Evolutionary conservation across 2,888 invertebrate species (phyloP), one percentile per base, ranked within the genome.

Genomic region (Cataglyphis altisquamis): DNA sequence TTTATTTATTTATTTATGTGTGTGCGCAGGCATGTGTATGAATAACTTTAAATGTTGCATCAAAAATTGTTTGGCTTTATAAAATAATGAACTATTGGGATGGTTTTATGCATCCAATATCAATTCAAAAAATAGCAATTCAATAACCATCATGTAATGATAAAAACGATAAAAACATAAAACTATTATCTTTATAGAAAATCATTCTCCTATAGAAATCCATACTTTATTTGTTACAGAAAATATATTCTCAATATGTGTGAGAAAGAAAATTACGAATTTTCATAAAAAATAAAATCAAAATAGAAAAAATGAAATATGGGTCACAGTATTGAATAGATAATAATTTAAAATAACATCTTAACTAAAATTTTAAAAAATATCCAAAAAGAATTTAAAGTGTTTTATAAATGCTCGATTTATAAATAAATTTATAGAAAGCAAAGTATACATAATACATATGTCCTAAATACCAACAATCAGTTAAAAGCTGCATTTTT

Each of bases 271-370:
- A 74, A 62, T 62, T 74, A 29, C 10, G 36, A 57, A 36, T 5
- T 6, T 72, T 72, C 32, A n/a, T 18, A 1, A 39, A 12, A 0
- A 57, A 10, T 39, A n/a, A 57, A 12, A 57, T 39, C 21, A 18
- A 73, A 60, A 29, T 29, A n/a, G 8, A 8, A 32, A 41, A 72
- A 57, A 18, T 48, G 5, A 29, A 29, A 29, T 29, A 12, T 62
- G 18, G 2, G 32, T 29, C 29, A 60, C 5, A 25, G 5, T 29
- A 12, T 57, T 15, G 3, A 21, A 60, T 62, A 62, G 2, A 52
- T 52, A 62, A 18, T 62, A 62, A 18, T 62, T 57, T 18, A 18
- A 39, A 57, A 68, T 70, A 21, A 39, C 18, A 60, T 57, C 10
- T 39, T 10, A 25, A 25, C 5, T 39, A 32, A 29, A 48, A 48